Evolutionary conservation across 1,140 invertebrate genomes (phyloP).

Genomic region (Heterodera schachtii): DNA sequence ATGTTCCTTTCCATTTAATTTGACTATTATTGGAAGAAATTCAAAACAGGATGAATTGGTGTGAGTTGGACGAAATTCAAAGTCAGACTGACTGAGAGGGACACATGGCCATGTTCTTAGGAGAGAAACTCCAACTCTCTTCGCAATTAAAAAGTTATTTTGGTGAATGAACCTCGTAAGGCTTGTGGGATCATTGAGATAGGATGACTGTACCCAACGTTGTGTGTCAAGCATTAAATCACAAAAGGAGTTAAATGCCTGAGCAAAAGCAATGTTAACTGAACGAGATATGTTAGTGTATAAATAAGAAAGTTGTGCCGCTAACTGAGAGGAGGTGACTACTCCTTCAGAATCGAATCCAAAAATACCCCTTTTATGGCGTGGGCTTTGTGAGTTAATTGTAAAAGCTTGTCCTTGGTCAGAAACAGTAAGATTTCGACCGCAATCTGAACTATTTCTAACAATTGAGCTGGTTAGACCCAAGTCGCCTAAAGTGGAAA

Average conservation of each 20-base stretch:
- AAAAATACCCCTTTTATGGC: no score
- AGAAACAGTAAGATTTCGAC: no score
- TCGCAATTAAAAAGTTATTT: not conserved
- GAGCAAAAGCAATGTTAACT: not conserved
- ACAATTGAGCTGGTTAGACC: no score
- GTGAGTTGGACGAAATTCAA: not conserved
- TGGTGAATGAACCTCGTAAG: not conserved
- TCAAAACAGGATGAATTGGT: constrained; percentile 3
- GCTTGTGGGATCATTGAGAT: not conserved
- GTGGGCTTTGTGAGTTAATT: no score
- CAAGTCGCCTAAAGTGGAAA: no score
- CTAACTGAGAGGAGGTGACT: no score
- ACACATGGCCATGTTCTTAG: constrained; percentile 7
- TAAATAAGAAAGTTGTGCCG: not conserved
- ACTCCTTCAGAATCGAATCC: no score
- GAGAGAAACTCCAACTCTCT: not conserved
- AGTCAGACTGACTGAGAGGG: not conserved
- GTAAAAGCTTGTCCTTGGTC: no score
- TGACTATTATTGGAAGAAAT: not conserved
- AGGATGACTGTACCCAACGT: not conserved
- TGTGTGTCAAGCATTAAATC: not conserved
- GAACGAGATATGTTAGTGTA: not conserved
- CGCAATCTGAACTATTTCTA: no score
- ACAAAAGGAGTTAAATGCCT: not conserved
- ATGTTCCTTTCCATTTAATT: not conserved